These are phyloP conservation scores for Luidia sarsii DNA, from an alignment of 53 echinoderm and acorn worm genomes.

Conservation along the genomic window DNA sequence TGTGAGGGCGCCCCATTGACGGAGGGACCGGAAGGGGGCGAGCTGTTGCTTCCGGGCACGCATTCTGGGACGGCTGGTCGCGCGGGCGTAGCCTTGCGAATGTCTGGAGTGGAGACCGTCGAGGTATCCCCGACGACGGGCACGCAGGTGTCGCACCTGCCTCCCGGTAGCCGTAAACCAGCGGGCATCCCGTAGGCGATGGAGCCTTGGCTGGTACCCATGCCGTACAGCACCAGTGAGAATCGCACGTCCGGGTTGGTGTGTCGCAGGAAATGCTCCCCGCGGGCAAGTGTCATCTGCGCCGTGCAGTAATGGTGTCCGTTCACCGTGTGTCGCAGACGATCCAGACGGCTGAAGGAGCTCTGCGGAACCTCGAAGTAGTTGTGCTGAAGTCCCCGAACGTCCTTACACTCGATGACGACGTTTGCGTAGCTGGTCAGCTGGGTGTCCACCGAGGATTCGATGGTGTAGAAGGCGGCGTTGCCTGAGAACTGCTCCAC, in stretches of 20 bases:
- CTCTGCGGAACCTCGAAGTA: conserved; percentile 72
- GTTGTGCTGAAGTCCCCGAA: conserved; percentile 71
- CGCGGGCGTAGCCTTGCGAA: not conserved
- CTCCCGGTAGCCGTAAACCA: conserved; percentile 74
- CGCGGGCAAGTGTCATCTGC: conserved; percentile 66
- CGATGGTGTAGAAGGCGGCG: conserved; percentile 62
- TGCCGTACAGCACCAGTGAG: conserved; percentile 62
- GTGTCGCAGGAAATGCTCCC: conserved; percentile 69
- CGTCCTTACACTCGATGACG: conserved; percentile 75
- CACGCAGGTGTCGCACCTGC: conserved; percentile 37
- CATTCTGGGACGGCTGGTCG: conserved; percentile 3
- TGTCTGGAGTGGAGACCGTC: not conserved
- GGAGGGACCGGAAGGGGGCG: conserved; percentile 42
- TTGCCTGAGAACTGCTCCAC: conserved; percentile 78
- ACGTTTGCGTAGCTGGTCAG: conserved; percentile 78
- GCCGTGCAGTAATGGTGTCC: conserved; percentile 69
- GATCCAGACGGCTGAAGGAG: conserved; percentile 53
- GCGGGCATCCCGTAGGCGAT: conserved; percentile 88
- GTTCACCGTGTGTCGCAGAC: conserved; percentile 57
- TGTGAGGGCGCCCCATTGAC: conserved; percentile 47
- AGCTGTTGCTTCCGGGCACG: not conserved
- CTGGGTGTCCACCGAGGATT: conserved; percentile 42
- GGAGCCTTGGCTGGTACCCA: conserved; percentile 48
- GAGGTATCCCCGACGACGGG: not conserved
- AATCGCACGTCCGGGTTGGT: conserved; percentile 24